Conservation (phyloP, 2,888 invertebrate species). For the Lochmaea crataegi region DNA sequence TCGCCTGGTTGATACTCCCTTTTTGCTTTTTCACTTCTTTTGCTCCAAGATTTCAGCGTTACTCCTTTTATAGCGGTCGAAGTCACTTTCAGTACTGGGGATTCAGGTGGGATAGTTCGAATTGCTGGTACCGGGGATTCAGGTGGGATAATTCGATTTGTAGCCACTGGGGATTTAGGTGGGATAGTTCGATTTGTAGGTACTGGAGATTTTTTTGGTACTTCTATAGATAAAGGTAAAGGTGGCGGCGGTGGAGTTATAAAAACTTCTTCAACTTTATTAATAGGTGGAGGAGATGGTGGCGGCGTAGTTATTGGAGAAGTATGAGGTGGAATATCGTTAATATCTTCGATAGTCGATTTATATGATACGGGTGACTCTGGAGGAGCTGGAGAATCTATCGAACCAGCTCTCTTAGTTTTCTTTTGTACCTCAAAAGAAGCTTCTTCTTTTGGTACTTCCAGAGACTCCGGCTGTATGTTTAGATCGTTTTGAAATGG, state of each 20-base stretch:
- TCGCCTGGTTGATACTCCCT: constrained; percentile 42
- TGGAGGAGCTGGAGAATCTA: constrained; percentile 31
- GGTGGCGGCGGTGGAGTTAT: constrained; percentile 33
- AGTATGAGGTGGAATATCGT: neutral
- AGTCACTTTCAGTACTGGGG: constrained; percentile 30
- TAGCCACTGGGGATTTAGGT: neutral
- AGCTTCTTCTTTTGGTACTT: constrained; percentile 7
- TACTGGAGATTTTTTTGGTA: neutral
- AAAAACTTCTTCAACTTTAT: neutral
- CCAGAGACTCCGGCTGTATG: neutral
- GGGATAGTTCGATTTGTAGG: too few species aligned
- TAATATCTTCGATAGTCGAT: constrained; percentile 5
- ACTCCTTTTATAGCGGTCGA: constrained; percentile 44
- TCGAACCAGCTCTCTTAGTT: constrained; percentile 1
- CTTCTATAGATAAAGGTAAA: constrained; percentile 11
- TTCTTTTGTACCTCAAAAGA: neutral
- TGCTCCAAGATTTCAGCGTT: constrained; percentile 43
- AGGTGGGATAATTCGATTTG: neutral
- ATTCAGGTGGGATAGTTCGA: constrained; percentile 27
- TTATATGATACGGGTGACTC: constrained; percentile 20
- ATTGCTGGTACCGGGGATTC: neutral
- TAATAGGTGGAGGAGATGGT: constrained; percentile 14
- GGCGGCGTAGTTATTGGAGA: constrained; percentile 30
- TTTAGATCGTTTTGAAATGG: neutral
- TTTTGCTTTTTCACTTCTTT: constrained; percentile 9